Evolutionary conservation across 1,140 invertebrate species (phyloP).

Genomic region (Gonioctena quinquepunctata): DNA sequence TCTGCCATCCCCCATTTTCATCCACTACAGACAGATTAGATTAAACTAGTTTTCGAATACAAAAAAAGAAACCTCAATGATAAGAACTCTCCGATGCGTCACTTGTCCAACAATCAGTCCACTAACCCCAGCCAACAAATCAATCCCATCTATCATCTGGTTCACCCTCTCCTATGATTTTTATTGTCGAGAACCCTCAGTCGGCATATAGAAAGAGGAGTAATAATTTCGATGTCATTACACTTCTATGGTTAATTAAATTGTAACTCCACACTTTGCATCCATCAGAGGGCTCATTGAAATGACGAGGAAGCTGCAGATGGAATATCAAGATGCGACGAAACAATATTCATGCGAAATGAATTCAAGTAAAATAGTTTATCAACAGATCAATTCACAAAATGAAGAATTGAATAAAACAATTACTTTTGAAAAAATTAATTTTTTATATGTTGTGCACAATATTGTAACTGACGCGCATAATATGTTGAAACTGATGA

Average conservation of each 20-base stretch:
- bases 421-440: too few relatives aligned
- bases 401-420: too few relatives aligned
- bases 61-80: background rate
- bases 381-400: too few relatives aligned
- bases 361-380: too few relatives aligned
- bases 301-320: background rate
- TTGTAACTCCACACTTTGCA: slow-evolving; percentile 9
- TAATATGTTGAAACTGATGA: too few relatives aligned
- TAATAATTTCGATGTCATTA: slow-evolving; percentile 9
- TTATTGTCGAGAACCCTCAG: background rate
- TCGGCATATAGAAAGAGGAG: background rate
- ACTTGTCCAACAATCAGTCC: background rate
- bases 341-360: too few relatives aligned
- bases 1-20: background rate
- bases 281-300: slow-evolving; percentile 2
- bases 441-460: too few relatives aligned
- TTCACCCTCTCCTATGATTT: slow-evolving; percentile 5
- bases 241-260: slow-evolving; percentile 7
- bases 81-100: background rate
- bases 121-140: background rate
- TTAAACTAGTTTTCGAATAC: background rate
- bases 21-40: background rate
- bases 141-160: slow-evolving; percentile 9
- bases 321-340: too few relatives aligned
- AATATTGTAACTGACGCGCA: too few relatives aligned